Percentiles rank a stretch among this genome's conserved stretches.
These are phyloP conservation scores for Pyrrhia umbra DNA, from an alignment of 2,888 invertebrate genomes.

Conservation along the genomic window DNA sequence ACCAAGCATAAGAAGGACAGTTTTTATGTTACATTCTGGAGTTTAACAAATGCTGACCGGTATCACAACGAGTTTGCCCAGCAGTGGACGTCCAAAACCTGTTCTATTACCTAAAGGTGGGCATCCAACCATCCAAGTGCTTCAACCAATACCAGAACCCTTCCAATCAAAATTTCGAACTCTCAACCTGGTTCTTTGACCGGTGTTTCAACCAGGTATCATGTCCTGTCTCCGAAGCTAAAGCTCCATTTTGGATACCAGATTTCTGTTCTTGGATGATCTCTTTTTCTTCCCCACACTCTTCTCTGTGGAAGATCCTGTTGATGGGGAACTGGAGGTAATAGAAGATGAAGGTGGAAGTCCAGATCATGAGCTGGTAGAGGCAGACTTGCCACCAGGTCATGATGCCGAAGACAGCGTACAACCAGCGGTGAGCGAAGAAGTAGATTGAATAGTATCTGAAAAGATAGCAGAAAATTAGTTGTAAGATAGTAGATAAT, in stretches of 20 bases:
- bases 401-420: conserved; percentile 87
- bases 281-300: conserved; percentile 21
- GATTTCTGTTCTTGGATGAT: conserved; percentile 28
- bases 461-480: conserved; percentile 61
- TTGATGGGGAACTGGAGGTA: conserved; percentile 81
- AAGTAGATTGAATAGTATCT: conserved; percentile 86
- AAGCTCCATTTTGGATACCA: conserved; percentile 34
- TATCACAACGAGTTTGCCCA: neutral
- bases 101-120: neutral
- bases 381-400: conserved; percentile 87
- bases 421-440: conserved; percentile 85
- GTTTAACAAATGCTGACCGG: no score
- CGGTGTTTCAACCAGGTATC: conserved; percentile 67
- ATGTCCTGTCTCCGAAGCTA: conserved; percentile 3
- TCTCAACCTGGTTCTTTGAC: conserved; percentile 70
- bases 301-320: conserved; percentile 76
- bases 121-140: neutral
- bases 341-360: conserved; percentile 78
- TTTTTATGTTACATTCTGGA: no score
- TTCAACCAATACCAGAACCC: neutral
- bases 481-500: no score
- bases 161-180: conserved; percentile 73
- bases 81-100: neutral
- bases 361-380: conserved; percentile 80
- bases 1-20: no score